Conservation (phyloP, 2,113 vertebrate species). For the Elgaria multicarinata region DNA sequence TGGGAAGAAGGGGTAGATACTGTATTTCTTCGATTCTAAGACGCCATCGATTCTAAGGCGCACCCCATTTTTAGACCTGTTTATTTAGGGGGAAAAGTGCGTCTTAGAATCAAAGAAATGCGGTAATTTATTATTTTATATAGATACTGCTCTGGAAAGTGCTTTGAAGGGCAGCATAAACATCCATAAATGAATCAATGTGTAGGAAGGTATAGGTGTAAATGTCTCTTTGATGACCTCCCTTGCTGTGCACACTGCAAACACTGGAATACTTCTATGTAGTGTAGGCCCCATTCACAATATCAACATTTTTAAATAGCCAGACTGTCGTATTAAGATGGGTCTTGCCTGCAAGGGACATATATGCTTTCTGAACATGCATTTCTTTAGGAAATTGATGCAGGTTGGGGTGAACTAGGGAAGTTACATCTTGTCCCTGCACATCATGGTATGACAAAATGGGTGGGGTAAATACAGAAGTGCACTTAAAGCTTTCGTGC, state of each 20-base stretch:
- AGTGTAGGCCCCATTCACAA: neutral
- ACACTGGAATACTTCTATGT: neutral
- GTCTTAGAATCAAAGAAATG: too few relatives aligned
- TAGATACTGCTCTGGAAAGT: neutral
- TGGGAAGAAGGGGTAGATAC: too few relatives aligned
- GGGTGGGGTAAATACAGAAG: neutral
- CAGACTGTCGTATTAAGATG: neutral
- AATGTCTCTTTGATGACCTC: neutral
- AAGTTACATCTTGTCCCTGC: neutral
- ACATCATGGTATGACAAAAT: neutral
- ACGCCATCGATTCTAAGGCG: too few relatives aligned
- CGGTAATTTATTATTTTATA: too few relatives aligned
- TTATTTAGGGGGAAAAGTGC: too few relatives aligned
- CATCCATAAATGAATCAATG: too few relatives aligned
- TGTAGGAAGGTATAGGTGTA: neutral
- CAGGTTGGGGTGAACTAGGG: too few relatives aligned
- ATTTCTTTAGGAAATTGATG: too few relatives aligned
- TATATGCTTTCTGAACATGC: too few relatives aligned
- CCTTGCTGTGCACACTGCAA: neutral
- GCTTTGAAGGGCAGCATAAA: too few relatives aligned
- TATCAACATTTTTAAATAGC: neutral
- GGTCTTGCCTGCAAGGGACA: neutral
- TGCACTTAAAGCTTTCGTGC: neutral
- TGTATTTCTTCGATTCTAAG: too few relatives aligned
- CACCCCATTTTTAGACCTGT: too few relatives aligned